A percentile compares a stretch with the other conserved stretches of the same genome.
Evolutionary conservation across 2,113 vertebrate species (phyloP).

Genomic region (Podiceps cristatus): DNA sequence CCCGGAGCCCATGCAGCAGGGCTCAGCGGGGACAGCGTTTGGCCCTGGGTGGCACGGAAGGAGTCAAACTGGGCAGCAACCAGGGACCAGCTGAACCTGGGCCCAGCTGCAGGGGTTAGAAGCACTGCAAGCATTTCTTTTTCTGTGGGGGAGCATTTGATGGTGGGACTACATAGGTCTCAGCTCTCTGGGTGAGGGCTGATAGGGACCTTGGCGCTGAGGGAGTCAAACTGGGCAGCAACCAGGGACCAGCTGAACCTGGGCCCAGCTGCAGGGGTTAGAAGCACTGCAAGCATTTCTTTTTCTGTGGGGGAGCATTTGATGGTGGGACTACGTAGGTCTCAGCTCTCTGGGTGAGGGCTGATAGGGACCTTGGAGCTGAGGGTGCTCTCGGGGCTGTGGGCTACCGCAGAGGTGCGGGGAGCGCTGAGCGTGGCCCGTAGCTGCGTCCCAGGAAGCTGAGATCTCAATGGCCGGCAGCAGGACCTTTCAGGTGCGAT

Average conservation of each 20-base stretch:
- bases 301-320: rapidly evolving
- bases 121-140: background rate
- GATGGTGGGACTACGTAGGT: rapidly evolving
- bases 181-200: rapidly evolving
- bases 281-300: background rate
- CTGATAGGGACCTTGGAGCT: rapidly evolving
- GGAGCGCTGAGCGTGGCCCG: rapidly evolving
- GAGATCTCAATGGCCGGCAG: background rate
- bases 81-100: background rate
- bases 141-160: rapidly evolving
- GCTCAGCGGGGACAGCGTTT: rapidly evolving
- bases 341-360: rapidly evolving
- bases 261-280: background rate
- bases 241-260: background rate
- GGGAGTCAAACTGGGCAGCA: background rate
- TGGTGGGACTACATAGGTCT: rapidly evolving
- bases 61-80: background rate
- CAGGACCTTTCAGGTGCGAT: background rate
- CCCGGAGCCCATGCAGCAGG: rapidly evolving
- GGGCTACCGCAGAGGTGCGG: rapidly evolving
- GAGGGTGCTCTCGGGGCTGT: rapidly evolving
- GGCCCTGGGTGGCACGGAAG: background rate
- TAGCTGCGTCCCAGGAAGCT: background rate
- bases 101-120: background rate
- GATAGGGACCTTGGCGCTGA: background rate